A percentile compares a stretch with the other conserved stretches of the same genome.
These are phyloP conservation scores for Pseudomugil tenellus DNA, from an alignment of 2,797 vertebrate genomes.

Conservation along the genomic window DNA sequence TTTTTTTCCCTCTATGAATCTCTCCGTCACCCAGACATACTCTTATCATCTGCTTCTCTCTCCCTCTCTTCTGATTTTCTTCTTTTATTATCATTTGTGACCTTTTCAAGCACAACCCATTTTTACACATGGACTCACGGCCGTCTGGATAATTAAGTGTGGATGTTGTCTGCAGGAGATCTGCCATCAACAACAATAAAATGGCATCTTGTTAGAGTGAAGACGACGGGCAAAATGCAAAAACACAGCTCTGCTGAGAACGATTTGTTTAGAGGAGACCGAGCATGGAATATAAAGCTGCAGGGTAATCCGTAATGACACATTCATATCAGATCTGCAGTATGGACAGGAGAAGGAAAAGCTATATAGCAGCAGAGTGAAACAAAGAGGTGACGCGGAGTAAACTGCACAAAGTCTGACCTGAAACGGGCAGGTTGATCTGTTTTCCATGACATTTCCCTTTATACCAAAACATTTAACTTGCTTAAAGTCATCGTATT, in stretches of 20 bases:
- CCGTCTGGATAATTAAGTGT: background rate
- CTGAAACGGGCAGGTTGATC: no score
- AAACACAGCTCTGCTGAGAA: background rate
- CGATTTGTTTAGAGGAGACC: background rate
- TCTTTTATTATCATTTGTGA: background rate
- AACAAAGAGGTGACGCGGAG: background rate
- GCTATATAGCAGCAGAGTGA: background rate
- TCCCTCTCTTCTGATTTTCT: background rate
- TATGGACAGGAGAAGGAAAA: background rate
- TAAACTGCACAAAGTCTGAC: background rate
- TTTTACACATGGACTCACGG: background rate
- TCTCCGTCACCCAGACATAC: no score
- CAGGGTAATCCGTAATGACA: background rate
- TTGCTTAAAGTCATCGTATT: background rate
- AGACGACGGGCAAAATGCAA: background rate
- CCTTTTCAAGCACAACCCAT: background rate
- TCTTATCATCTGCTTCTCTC: no score
- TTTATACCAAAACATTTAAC: background rate
- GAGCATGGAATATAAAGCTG: background rate
- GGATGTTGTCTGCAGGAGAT: background rate
- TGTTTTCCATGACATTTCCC: no score
- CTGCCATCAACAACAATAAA: background rate
- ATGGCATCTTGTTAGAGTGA: background rate
- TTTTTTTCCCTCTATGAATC: background rate
- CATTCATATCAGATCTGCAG: constrained; percentile 1